Conservation (phyloP, 2,888 invertebrate genomes). For the Dromius quadrimaculatus region DNA sequence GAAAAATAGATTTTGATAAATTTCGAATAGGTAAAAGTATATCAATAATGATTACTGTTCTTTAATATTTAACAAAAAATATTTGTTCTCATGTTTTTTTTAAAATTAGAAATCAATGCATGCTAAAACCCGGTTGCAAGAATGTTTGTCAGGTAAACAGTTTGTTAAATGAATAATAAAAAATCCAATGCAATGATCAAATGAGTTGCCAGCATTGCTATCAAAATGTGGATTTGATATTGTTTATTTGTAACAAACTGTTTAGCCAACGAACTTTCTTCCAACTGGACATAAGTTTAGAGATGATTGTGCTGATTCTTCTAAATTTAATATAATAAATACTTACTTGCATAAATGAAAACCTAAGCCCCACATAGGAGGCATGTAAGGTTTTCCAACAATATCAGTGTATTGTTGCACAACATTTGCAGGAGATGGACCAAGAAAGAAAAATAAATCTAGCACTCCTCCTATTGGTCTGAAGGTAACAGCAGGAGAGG, state of each 20-base stretch:
- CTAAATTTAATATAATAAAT: slow-evolving; percentile 22
- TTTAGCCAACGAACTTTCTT: slow-evolving; percentile 29
- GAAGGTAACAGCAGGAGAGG: slow-evolving; percentile 85
- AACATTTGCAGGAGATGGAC: slow-evolving; percentile 79
- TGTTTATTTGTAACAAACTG: neutral
- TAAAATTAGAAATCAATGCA: no score
- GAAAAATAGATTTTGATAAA: no score
- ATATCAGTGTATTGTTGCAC: slow-evolving; percentile 76
- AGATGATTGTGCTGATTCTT: slow-evolving; percentile 56
- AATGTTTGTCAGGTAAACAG: no score
- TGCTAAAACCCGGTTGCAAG: no score
- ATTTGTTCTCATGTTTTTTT: no score
- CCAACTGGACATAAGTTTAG: no score
- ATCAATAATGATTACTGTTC: no score
- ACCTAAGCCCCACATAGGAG: slow-evolving; percentile 90
- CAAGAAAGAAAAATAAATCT: slow-evolving; percentile 82
- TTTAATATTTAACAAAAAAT: no score
- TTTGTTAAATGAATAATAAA: neutral
- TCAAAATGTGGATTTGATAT: neutral
- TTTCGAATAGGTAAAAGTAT: no score
- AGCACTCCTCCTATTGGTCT: slow-evolving; percentile 85
- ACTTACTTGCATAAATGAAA: slow-evolving; percentile 89
- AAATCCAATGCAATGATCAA: no score
- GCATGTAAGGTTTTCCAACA: slow-evolving; percentile 83
- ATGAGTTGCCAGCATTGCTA: no score